Conservation (phyloP, 2,888 invertebrate genomes). For the Eupsilia transversa region DNA sequence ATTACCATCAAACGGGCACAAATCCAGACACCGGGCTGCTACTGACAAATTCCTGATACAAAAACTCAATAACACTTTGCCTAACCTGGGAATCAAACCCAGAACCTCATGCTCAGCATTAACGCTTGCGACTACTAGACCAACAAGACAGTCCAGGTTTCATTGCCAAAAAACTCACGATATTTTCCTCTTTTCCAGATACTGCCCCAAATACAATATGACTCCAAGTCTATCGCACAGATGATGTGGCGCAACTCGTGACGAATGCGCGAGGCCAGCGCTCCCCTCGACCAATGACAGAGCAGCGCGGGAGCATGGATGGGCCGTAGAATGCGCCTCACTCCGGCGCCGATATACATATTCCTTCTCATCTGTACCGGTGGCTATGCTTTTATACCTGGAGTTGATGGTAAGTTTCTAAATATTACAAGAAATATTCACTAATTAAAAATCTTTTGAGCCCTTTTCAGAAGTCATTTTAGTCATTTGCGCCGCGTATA, state of each 20-base stretch:
- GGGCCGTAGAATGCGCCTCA: constrained; percentile 89
- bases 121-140: background rate
- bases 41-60: too few species aligned
- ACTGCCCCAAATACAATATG: constrained; percentile 43
- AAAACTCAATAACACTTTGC: too few species aligned
- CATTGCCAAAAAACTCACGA: background rate
- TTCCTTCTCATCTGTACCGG: constrained; percentile 81
- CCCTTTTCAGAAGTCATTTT: too few species aligned
- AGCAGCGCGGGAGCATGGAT: constrained; percentile 85
- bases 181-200: constrained; percentile 50
- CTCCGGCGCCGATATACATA: constrained; percentile 82
- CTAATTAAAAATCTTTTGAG: too few species aligned
- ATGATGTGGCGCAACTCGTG: constrained; percentile 52
- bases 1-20: too few species aligned
- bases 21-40: too few species aligned
- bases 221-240: constrained; percentile 5
- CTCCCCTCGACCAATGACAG: constrained; percentile 78
- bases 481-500: background rate
- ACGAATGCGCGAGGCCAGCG: constrained; percentile 63
- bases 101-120: too few species aligned
- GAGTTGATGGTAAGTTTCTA: constrained; percentile 82
- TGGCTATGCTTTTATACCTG: constrained; percentile 83
- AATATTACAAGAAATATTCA: too few species aligned
- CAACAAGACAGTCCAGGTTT: background rate
- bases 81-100: too few species aligned